Conservation (phyloP, 1,140 invertebrate genomes). For the Scaptomyza graminum region DNA sequence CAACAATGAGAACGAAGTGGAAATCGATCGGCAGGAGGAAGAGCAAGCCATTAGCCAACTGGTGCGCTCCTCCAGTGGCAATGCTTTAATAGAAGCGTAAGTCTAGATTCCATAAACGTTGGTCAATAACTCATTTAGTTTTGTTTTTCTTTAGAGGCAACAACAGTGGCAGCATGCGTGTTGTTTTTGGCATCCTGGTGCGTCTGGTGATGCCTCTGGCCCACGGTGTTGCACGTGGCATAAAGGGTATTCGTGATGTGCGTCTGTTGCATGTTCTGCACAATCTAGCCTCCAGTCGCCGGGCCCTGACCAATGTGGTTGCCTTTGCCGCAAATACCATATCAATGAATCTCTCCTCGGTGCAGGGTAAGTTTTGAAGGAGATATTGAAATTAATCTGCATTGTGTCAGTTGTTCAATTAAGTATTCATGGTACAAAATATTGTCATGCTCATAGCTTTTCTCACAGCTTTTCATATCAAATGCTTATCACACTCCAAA, state of each 20-base stretch:
- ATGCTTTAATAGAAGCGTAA: slow-evolving; percentile 62
- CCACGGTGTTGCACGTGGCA: slow-evolving; percentile 74
- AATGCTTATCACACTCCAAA: slow-evolving; percentile 30
- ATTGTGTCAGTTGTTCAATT: slow-evolving; percentile 7
- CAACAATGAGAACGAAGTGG: slow-evolving; percentile 55
- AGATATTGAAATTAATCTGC: background rate
- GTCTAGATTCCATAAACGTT: slow-evolving; percentile 4
- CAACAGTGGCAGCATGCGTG: slow-evolving; percentile 73
- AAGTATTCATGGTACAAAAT: slow-evolving; percentile 4
- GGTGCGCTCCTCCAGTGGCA: slow-evolving; percentile 58
- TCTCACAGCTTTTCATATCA: slow-evolving; percentile 29
- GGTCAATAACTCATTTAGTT: background rate
- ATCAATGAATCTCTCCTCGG: slow-evolving; percentile 84
- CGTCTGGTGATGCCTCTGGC: slow-evolving; percentile 74
- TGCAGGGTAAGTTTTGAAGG: slow-evolving; percentile 79
- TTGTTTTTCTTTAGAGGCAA: slow-evolving; percentile 32
- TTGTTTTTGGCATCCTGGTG: slow-evolving; percentile 77
- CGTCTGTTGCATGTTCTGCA: slow-evolving; percentile 66
- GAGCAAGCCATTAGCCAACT: slow-evolving; percentile 72
- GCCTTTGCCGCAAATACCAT: slow-evolving; percentile 85
- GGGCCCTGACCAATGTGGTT: slow-evolving; percentile 83
- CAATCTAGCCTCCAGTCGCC: slow-evolving; percentile 75
- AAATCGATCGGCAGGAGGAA: slow-evolving; percentile 74
- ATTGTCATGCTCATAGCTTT: slow-evolving; percentile 4
- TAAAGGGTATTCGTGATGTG: slow-evolving; percentile 75